These are phyloP conservation scores for Anisognathus igniventris DNA, from an alignment of 2,797 vertebrate species.

Conservation along the genomic window DNA sequence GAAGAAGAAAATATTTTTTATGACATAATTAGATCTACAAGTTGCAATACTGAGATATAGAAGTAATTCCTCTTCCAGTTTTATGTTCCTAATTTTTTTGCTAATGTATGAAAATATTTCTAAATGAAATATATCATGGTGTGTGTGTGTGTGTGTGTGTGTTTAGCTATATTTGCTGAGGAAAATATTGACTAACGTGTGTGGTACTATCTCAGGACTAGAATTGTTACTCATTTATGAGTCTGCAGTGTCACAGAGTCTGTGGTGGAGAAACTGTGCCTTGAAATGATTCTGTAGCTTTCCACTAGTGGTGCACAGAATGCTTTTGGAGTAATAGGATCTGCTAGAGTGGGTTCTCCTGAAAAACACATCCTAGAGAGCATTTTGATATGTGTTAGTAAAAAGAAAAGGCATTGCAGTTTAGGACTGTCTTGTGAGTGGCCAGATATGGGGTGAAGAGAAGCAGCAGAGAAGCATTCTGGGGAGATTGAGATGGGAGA, in stretches of 20 bases:
- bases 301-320: not conserved
- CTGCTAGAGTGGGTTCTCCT: not conserved
- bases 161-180: not conserved
- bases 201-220: not conserved
- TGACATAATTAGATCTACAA: not conserved
- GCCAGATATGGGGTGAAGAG: not conserved
- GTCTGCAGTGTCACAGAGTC: not conserved
- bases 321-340: not conserved
- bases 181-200: not conserved
- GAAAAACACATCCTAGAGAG: not conserved
- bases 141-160: not conserved
- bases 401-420: not conserved
- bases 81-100: not conserved
- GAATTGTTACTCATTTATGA: not conserved
- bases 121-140: not conserved
- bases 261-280: not conserved
- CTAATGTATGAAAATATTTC: not conserved
- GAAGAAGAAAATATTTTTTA: not conserved
- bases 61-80: slow-evolving; percentile 1
- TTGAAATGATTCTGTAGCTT: not conserved
- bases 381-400: not conserved
- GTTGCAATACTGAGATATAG: not conserved
- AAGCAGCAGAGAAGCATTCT: not conserved
- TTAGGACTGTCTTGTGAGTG: not conserved
- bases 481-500: not conserved